These are phyloP conservation scores for Parthenolecanium corni DNA, from an alignment of 2,888 invertebrate species.

Conservation along the genomic window DNA sequence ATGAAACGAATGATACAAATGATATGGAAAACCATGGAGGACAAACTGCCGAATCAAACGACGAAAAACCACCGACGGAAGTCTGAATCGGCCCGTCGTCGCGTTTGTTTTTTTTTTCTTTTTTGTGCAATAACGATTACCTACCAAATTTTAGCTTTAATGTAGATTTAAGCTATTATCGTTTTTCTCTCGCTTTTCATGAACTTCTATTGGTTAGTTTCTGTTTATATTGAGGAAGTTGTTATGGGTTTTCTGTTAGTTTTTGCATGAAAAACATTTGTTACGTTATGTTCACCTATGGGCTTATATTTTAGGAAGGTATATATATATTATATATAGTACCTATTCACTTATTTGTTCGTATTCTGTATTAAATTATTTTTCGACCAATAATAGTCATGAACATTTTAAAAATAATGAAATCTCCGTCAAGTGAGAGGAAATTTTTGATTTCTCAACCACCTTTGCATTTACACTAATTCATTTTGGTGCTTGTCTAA, in stretches of 20 bases:
- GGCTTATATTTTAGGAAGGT: background rate
- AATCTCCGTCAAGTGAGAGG: too few species aligned
- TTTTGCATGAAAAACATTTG: background rate
- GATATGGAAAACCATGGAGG: background rate
- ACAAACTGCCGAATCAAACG: background rate
- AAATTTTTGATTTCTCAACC: too few species aligned
- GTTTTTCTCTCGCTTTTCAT: background rate
- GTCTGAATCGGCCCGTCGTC: too few species aligned
- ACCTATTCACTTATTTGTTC: too few species aligned
- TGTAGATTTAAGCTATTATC: background rate
- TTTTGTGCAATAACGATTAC: constrained; percentile 12
- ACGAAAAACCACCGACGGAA: background rate
- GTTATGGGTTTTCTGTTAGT: background rate
- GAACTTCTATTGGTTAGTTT: background rate
- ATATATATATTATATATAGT: too few species aligned
- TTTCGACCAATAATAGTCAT: too few species aligned
- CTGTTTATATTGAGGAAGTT: background rate
- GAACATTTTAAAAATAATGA: too few species aligned
- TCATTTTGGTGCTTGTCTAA: too few species aligned
- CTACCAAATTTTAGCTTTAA: constrained; percentile 26
- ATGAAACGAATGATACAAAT: background rate
- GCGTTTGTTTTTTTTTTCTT: background rate
- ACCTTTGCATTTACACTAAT: too few species aligned
- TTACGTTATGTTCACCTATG: background rate
- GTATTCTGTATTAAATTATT: too few species aligned